Conservation (phyloP, 2,888 invertebrate genomes). For the Eilema sororculum region DNA sequence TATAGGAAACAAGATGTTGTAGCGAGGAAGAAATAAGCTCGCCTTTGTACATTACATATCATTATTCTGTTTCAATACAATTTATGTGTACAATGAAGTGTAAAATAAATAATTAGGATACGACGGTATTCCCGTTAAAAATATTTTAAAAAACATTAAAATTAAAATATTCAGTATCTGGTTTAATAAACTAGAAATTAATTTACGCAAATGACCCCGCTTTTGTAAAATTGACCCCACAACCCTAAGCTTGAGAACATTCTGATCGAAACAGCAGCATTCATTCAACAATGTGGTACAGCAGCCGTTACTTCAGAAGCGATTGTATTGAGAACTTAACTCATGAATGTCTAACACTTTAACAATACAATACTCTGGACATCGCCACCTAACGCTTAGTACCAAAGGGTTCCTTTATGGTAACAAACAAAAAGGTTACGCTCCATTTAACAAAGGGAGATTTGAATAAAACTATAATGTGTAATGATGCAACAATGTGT, state of each 20-base stretch:
- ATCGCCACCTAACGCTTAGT: conserved; percentile 7
- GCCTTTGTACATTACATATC: too few species aligned
- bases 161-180: neutral
- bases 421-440: conserved; percentile 5
- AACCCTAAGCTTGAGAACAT: neutral
- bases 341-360: neutral
- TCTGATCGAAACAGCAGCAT: neutral
- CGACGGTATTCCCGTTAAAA: too few species aligned
- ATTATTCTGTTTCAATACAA: too few species aligned
- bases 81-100: too few species aligned
- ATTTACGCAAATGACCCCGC: neutral
- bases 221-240: neutral
- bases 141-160: too few species aligned
- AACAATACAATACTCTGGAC: conserved; percentile 6
- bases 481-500: conserved; percentile 21
- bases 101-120: too few species aligned
- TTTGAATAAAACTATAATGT: conserved; percentile 20
- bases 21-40: too few species aligned
- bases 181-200: neutral
- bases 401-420: conserved; percentile 15
- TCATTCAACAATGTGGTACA: neutral
- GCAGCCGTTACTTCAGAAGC: neutral
- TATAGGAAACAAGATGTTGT: too few species aligned
- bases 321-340: neutral
- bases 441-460: conserved; percentile 26